A percentile compares a stretch with the other conserved stretches of the same genome.
phyloP scores from a whole-genome alignment of 2,113 vertebrate genomes.

The Pogona vitticeps region DNA sequence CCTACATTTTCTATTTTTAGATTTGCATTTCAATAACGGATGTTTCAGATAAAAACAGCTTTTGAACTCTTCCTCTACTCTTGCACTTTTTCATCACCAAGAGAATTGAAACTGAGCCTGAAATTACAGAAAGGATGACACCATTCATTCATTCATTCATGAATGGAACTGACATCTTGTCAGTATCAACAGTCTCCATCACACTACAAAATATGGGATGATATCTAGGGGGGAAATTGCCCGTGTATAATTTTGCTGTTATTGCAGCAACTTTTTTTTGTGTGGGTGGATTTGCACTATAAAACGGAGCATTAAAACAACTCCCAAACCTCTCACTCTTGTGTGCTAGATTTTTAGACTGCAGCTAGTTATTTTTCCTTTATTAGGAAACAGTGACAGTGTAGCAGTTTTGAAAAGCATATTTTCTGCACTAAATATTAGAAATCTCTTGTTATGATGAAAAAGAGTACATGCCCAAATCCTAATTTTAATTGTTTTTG shows the following conservation, averaged over 20 bases:
- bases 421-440: neutral
- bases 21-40: constrained; percentile 29
- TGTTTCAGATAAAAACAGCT: constrained; percentile 4
- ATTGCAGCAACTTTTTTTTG: constrained; percentile 15
- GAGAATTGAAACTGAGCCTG: constrained; percentile 37
- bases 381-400: too few species aligned
- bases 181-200: neutral
- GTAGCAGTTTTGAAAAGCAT: neutral
- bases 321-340: neutral
- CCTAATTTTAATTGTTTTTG: constrained; percentile 26
- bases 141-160: constrained; percentile 9
- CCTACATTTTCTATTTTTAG: constrained; percentile 1
- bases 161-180: constrained; percentile 3
- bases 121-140: constrained; percentile 24
- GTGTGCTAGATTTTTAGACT: neutral
- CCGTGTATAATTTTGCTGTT: constrained; percentile 37
- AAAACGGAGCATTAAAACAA: neutral
- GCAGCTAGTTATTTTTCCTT: neutral
- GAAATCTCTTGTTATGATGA: neutral
- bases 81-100: constrained; percentile 6
- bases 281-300: constrained; percentile 18
- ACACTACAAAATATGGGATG: neutral
- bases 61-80: neutral
- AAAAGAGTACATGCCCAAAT: too few species aligned
- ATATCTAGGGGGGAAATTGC: neutral